Conservation (phyloP, 2,888 invertebrate species). For the Gari tellinella region DNA sequence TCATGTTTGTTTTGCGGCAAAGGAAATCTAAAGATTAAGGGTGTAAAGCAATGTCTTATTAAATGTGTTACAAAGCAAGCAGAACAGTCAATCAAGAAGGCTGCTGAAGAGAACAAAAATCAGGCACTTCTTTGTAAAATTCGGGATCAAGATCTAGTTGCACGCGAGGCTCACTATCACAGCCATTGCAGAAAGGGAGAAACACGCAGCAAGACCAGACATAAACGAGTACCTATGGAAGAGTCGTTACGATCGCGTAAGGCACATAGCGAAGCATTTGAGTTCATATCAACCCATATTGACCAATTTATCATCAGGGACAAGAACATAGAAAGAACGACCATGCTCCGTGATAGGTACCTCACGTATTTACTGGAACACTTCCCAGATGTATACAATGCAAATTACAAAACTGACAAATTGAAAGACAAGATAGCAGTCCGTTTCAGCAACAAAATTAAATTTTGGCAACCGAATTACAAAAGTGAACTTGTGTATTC, state of each 20-base stretch:
- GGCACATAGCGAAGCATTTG: constrained; percentile 25
- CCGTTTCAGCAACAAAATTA: constrained; percentile 27
- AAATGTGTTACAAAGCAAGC: constrained; percentile 40
- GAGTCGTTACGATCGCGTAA: constrained; percentile 5
- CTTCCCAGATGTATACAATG: constrained; percentile 26
- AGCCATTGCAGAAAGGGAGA: constrained; percentile 18
- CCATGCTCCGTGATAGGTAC: constrained; percentile 34
- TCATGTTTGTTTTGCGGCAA: constrained; percentile 43
- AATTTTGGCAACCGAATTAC: constrained; percentile 40
- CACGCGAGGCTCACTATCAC: constrained; percentile 35
- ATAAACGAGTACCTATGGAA: background rate
- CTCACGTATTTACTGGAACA: constrained; percentile 17
- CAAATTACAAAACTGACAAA: constrained; percentile 46
- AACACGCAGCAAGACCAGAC: constrained; percentile 16
- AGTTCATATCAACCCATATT: constrained; percentile 17
- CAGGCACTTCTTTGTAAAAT: constrained; percentile 19
- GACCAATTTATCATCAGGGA: constrained; percentile 22
- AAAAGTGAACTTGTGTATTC: constrained; percentile 30
- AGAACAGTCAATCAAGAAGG: constrained; percentile 26
- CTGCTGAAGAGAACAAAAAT: constrained; percentile 21
- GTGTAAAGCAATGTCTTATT: constrained; percentile 19
- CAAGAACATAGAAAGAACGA: constrained; percentile 33
- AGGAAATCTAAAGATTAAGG: constrained; percentile 22
- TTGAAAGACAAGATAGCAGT: constrained; percentile 35
- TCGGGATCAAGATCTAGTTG: constrained; percentile 17